Evolutionary conservation across 2,113 vertebrate species (phyloP), one percentile per base, ranked within the genome.

Genomic region (Chionis minor): DNA sequence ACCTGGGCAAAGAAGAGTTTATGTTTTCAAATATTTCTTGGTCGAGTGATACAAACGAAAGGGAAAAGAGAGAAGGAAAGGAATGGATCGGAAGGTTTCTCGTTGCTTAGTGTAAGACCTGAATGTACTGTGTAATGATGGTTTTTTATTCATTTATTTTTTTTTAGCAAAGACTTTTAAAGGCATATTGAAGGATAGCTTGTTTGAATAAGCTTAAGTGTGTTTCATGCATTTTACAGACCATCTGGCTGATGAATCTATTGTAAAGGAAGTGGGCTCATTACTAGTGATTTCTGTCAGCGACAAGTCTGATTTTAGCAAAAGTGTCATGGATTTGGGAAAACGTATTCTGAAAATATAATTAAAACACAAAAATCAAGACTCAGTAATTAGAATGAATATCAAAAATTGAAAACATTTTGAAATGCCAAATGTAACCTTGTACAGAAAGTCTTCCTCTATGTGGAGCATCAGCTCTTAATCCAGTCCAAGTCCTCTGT

Each of bases 251-350:
- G 67, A 90, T 78, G 30, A 74, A n/a, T 70, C 38, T 33, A 49
- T 92, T 94, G 88, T 70, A 87, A 83, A 88, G 93, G 81, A 92
- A 92, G 52, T 62, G 81, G 79, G n/a, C 80, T 56, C 80, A 20
- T 90, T 67, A 72, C 66, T 94, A 86, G 72, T 59, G 86, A 86
- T 67, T 86, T 67, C 86, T 93, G 75, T 86, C 81, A 95, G 58
- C 19, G 10, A 40, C 54, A 77, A 88, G 49, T 73, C 82, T 91
- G 55, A 32, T 45, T 94, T 94, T 61, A 81, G 75, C 55, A 89
- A 30, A 72, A 81, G 63, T 51, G 24, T 26, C 26, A 61, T 71
- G 61, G 86, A 74, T 72, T 62, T 86, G 79, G 33, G 59, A 23
- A 55, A 77, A 62, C 54, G 55, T 49, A 70, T 69, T 27, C 75